These are phyloP conservation scores for Orthonyx spaldingii DNA, from an alignment of 2,113 vertebrate species.

Conservation along the genomic window DNA sequence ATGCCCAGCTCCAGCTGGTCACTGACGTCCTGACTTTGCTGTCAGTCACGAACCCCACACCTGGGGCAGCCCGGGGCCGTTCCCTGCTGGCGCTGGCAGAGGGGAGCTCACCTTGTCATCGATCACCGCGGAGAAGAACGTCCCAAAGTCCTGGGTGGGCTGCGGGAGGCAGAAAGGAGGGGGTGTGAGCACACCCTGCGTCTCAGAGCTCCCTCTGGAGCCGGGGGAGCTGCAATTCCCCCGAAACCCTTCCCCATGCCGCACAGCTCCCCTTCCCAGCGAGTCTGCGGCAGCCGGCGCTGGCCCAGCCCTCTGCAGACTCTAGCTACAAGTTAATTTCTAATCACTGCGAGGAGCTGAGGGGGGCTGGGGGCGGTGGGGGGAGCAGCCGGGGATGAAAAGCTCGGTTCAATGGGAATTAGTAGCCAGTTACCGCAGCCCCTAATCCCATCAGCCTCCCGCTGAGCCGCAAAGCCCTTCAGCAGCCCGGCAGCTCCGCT, in stretches of 20 bases:
- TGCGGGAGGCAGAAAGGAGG: constrained; percentile 32
- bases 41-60: neutral
- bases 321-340: constrained; percentile 50
- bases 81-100: too few species aligned
- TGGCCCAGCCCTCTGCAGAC: neutral
- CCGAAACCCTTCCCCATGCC: too few species aligned
- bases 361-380: neutral
- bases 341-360: neutral
- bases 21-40: rapidly evolving
- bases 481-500: constrained; percentile 62
- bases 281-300: too few species aligned
- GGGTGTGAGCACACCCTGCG: rapidly evolving
- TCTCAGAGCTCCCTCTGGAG: neutral
- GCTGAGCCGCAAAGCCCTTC: constrained; percentile 62
- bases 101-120: constrained; percentile 88
- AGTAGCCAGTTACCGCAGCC: constrained; percentile 45
- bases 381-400: constrained; percentile 19
- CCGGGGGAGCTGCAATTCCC: neutral
- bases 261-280: too few species aligned
- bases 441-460: constrained; percentile 73
- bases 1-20: neutral
- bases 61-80: neutral
- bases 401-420: constrained; percentile 56
- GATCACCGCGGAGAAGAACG: constrained; percentile 91
- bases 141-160: constrained; percentile 86